Evolutionary conservation across 2,113 vertebrate genomes (phyloP).

Genomic region (Mastomys coucha): DNA sequence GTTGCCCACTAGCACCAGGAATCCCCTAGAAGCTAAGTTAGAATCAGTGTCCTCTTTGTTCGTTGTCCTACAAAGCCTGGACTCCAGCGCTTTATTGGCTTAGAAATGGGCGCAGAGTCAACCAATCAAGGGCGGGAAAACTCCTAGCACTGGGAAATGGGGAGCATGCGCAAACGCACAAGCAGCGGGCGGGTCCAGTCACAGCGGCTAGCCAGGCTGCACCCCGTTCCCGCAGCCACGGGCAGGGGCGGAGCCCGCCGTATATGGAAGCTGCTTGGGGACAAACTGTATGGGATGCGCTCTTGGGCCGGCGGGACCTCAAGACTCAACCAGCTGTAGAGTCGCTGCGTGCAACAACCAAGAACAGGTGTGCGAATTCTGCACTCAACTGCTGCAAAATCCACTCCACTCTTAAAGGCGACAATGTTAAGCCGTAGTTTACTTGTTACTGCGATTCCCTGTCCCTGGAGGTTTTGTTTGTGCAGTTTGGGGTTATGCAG

Average conservation of each 20-base stretch:
- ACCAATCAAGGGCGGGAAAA: background rate
- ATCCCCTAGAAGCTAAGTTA: background rate
- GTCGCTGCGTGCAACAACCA: fast-evolving
- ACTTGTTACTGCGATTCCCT: background rate
- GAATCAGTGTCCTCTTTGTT: background rate
- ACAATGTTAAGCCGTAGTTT: background rate
- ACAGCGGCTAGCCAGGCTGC: fast-evolving
- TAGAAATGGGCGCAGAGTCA: background rate
- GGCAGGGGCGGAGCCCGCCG: background rate
- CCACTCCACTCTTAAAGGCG: background rate
- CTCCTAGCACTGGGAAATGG: fast-evolving
- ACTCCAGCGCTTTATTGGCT: fast-evolving
- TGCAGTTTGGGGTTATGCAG: background rate
- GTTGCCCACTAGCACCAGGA: background rate
- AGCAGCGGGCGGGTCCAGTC: too few relatives aligned
- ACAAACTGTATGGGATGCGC: background rate
- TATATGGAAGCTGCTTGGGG: conserved; percentile 62
- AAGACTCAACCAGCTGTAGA: fast-evolving
- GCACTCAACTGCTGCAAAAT: background rate
- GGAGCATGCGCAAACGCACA: background rate
- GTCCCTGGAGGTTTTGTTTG: background rate
- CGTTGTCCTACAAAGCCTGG: fast-evolving
- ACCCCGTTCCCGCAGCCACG: fast-evolving
- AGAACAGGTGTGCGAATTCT: background rate
- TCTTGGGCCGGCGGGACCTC: fast-evolving